Evolutionary conservation across 2,113 vertebrate genomes (phyloP), one percentile per base, ranked within the genome.

Genomic region (Rhombomys opimus): DNA sequence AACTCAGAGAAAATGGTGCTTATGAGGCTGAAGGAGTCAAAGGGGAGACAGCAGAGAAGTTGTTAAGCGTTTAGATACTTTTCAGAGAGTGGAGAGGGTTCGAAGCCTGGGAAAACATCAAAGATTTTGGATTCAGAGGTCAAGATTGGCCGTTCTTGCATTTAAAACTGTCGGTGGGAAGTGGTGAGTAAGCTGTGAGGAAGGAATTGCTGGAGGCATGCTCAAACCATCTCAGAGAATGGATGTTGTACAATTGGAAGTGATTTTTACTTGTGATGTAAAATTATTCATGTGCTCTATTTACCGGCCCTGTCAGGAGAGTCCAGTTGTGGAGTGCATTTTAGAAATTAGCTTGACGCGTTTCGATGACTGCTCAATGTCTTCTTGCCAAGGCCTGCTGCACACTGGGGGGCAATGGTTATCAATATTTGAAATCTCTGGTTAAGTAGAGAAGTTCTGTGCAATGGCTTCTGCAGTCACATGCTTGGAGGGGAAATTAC

Each of bases 301-400:
- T 96, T 94, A 88, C 50, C 35, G 70, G 75, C 80, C 75, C 73
- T 94, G 76, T 50, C 85, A 35, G 80, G 85, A 85, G 46, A 88
- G 30, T 72, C 38, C 30, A 25, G 25, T 27, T 88, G 30, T 76
- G 27, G 88, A 96, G 88, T 88, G 59, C 78, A 95, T 70, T 95
- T 90, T 38, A 90, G 84, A 85, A 95, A 95, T 95, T 95, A 93
- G 78, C 92, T 88, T 90, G 93, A 88, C 94, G 88, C 75, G 23
- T 88, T 97, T 96, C 90, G 75, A 68, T 93, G 91, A 94, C 95
- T 88, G 63, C 80, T 96, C 95, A 92, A 96, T 95, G 90, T 30
- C 65, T 95, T 86, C 63, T 76, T 92, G 87, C 84, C 68, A 61
- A 68, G 70, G 13, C n/a, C 65, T 73, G 22, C n/a, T 92, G 70